These are phyloP conservation scores for Diadema setosum DNA, from an alignment of 35 echinoderm and acorn worm genomes.

Conservation along the genomic window DNA sequence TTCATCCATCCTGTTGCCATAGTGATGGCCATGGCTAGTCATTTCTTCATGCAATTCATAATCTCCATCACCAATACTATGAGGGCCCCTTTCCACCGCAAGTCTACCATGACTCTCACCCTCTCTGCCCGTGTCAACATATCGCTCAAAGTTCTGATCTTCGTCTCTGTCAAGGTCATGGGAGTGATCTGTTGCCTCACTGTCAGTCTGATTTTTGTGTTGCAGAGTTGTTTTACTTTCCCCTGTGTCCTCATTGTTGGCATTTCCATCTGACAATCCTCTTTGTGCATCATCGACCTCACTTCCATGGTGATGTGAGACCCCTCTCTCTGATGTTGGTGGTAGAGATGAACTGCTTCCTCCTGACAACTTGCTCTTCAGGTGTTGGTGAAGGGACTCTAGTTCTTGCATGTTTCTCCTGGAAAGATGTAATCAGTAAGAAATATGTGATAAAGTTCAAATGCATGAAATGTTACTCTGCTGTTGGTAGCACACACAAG, in stretches of 20 bases:
- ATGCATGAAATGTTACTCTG: no score
- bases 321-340: not conserved
- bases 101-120: not conserved
- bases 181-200: no score
- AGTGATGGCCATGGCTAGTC: not conserved
- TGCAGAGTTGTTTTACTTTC: not conserved
- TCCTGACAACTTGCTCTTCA: conserved; percentile 36
- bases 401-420: conserved; percentile 78
- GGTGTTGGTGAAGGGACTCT: conserved; percentile 45
- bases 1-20: not conserved
- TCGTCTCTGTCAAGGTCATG: no score
- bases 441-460: no score
- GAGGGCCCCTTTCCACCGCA: not conserved
- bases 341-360: not conserved
- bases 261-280: not conserved
- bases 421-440: not conserved
- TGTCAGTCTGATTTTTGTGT: no score
- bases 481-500: no score
- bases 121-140: not conserved
- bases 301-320: not conserved
- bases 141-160: no score
- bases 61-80: not conserved
- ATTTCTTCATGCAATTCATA: not conserved
- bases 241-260: not conserved
- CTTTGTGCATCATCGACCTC: not conserved